Evolutionary conservation across 2,113 vertebrate species (phyloP).

Genomic region (Nannospalax galili): DNA sequence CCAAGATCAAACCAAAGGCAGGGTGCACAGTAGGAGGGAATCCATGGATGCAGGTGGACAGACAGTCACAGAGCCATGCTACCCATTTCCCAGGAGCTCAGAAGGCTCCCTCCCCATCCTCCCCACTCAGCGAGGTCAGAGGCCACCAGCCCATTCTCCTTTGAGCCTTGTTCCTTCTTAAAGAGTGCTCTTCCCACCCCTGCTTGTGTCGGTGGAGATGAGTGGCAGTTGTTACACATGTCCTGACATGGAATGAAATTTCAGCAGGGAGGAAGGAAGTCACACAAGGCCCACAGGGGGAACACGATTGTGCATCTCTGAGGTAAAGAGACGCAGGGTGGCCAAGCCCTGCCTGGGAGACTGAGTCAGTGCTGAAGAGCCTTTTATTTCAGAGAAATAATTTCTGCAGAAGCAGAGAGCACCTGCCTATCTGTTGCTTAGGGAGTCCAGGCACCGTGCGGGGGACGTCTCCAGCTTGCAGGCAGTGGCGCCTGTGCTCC

Average conservation of each 20-base stretch:
- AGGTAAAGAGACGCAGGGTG: not conserved
- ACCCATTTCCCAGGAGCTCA: not conserved
- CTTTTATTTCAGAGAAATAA: not conserved
- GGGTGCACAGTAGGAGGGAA: too few species aligned
- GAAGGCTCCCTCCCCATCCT: accelerated
- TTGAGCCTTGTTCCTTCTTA: not conserved
- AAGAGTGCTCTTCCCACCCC: not conserved
- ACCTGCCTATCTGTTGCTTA: accelerated
- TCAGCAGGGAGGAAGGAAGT: not conserved
- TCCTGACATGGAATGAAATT: not conserved
- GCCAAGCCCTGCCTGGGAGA: not conserved
- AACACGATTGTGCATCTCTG: not conserved
- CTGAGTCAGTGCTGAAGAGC: accelerated
- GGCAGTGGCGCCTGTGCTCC: accelerated
- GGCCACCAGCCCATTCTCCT: not conserved
- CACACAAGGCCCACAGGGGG: accelerated
- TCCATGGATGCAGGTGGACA: not conserved
- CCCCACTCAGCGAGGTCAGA: too few species aligned
- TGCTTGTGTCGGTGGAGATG: not conserved
- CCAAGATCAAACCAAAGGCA: too few species aligned
- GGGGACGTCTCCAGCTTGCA: not conserved
- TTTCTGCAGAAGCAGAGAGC: not conserved
- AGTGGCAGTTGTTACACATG: accelerated
- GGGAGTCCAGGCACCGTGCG: not conserved
- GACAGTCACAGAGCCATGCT: accelerated